These are phyloP conservation scores for Chascanopsetta lugubris DNA, from an alignment of 2,113 vertebrate genomes.

Conservation along the genomic window DNA sequence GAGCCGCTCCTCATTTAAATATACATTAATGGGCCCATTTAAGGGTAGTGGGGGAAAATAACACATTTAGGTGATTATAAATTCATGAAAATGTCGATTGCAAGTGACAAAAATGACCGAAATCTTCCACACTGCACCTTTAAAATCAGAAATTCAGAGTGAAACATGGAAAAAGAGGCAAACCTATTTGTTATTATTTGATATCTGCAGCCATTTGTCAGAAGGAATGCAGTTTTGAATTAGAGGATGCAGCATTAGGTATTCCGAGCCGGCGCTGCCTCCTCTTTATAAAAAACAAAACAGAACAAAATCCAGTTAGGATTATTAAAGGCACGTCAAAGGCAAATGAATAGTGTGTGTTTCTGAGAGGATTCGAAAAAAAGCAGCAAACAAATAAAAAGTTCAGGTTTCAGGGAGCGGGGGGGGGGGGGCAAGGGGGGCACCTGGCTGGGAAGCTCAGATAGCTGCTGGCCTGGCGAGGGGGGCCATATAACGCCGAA, in stretches of 20 bases:
- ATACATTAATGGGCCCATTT: background rate
- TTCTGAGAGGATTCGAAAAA: conserved; percentile 24
- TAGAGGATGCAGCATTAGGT: conserved; percentile 41
- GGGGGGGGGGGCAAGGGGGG: conserved; percentile 57
- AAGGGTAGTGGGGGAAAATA: too few relatives aligned
- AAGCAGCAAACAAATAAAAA: conserved; percentile 22
- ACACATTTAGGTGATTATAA: too few relatives aligned
- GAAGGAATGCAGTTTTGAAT: conserved; percentile 51
- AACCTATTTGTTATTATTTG: conserved; percentile 56
- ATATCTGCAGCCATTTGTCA: conserved; percentile 52
- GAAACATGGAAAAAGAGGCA: too few relatives aligned
- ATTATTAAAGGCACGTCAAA: conserved; percentile 56
- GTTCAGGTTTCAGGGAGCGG: conserved; percentile 33
- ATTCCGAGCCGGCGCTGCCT: conserved; percentile 30
- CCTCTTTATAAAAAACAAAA: too few relatives aligned
- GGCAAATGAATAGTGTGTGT: conserved; percentile 23
- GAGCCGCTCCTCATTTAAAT: too few relatives aligned
- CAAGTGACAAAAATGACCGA: too few relatives aligned
- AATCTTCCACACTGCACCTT: too few relatives aligned
- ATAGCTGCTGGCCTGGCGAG: conserved; percentile 72
- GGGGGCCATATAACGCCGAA: conserved; percentile 64
- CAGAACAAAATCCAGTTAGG: conserved; percentile 53
- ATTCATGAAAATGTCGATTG: too few relatives aligned
- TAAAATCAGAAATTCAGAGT: too few relatives aligned
- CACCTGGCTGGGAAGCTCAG: conserved; percentile 73